Percentiles rank a stretch among this genome's conserved stretches.
Conservation (phyloP, 2,888 invertebrate species). For the Agrochola lota region DNA sequence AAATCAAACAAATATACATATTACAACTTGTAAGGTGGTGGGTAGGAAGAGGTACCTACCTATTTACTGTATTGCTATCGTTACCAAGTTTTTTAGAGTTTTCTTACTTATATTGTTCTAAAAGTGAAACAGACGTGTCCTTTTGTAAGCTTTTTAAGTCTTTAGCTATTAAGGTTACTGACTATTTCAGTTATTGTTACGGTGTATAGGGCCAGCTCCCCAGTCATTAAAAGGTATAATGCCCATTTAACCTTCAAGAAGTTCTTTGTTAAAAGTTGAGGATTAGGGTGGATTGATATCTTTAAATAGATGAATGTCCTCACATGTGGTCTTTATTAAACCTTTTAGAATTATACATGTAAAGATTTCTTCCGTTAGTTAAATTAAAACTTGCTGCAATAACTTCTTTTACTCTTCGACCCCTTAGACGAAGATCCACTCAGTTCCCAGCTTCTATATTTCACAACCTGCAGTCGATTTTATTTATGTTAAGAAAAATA, state of each 20-base stretch:
- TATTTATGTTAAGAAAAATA: neutral
- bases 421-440: neutral
- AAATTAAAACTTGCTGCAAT: neutral
- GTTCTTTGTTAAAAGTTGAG: slow-evolving; percentile 15
- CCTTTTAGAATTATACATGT: neutral
- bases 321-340: neutral
- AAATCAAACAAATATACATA: no score
- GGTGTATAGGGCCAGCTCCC: slow-evolving; percentile 7
- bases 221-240: slow-evolving; percentile 17
- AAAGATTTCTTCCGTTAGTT: neutral
- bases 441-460: neutral
- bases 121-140: neutral
- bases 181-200: no score
- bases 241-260: slow-evolving; percentile 1
- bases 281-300: neutral
- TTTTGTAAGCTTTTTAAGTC: neutral
- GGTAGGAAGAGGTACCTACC: neutral
- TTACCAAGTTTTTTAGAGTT: neutral
- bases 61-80: neutral
- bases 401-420: neutral
- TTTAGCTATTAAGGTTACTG: neutral
- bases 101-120: neutral
- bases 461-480: neutral
- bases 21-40: neutral
- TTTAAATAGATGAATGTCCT: neutral